Conservation (phyloP, 2,797 vertebrate species). For the Chiroxiphia lanceolata region DNA sequence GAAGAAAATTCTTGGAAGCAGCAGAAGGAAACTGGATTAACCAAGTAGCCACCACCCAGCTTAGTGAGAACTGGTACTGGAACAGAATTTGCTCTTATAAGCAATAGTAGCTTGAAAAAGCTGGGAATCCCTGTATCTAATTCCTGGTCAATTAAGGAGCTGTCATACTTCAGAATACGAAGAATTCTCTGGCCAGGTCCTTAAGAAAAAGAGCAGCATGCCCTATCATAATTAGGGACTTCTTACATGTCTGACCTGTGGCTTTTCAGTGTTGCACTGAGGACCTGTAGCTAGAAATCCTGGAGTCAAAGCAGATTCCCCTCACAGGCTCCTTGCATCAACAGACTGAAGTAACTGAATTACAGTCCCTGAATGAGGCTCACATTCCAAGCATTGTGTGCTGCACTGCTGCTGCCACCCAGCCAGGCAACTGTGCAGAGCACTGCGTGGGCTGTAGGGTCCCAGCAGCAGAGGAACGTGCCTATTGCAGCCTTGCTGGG, state of each 20-base stretch:
- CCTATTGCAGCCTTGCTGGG: background rate
- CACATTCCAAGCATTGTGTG: background rate
- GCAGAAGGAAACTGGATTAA: background rate
- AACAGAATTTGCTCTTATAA: background rate
- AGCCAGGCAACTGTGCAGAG: background rate
- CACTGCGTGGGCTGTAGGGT: background rate
- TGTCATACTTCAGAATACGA: background rate
- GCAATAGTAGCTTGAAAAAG: background rate
- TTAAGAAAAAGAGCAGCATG: background rate
- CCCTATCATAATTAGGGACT: background rate
- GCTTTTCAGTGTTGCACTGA: background rate
- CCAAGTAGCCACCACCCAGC: background rate
- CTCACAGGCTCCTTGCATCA: fast-evolving
- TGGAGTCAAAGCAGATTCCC: background rate
- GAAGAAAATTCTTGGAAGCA: background rate
- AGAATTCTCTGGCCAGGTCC: background rate
- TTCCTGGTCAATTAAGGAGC: background rate
- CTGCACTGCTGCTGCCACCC: background rate
- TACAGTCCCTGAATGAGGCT: fast-evolving
- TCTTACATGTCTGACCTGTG: background rate
- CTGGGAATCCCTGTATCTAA: background rate
- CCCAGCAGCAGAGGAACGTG: background rate
- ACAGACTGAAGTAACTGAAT: background rate
- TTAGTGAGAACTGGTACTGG: background rate
- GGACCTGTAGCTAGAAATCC: background rate